These are phyloP conservation scores for Melanaphis sacchari DNA, from an alignment of 1,140 invertebrate species.

Conservation along the genomic window DNA sequence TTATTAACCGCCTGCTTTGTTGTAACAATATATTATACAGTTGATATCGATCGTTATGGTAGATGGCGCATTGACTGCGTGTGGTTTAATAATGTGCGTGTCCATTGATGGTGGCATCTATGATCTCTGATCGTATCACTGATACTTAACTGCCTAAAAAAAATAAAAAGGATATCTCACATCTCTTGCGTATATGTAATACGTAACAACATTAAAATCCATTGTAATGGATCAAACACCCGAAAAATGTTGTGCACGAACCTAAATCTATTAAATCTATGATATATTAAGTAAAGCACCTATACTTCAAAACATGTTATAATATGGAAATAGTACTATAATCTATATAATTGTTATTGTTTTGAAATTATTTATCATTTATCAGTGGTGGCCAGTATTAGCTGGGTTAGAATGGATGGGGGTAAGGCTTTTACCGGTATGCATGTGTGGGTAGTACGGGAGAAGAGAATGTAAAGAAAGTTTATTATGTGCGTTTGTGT, in stretches of 20 bases:
- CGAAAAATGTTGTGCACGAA: background rate
- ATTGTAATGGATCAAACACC: background rate
- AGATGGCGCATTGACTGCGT: background rate
- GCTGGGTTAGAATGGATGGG: background rate
- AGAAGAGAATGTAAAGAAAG: background rate
- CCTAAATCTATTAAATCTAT: background rate
- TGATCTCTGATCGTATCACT: background rate
- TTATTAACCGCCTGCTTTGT: background rate
- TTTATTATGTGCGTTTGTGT: background rate
- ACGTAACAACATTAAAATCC: background rate
- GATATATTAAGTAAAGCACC: background rate
- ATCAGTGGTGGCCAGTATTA: too few species aligned
- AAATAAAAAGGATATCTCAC: background rate
- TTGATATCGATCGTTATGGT: background rate
- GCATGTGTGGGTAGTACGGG: background rate
- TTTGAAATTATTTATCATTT: slow-evolving; percentile 42
- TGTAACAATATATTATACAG: background rate
- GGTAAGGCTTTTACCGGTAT: background rate
- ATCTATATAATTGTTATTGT: background rate
- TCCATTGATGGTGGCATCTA: background rate
- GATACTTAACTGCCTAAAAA: background rate
- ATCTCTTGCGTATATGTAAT: too few species aligned
- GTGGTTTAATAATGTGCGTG: background rate
- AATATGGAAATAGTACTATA: background rate
- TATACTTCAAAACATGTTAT: background rate